Conservation (phyloP, 2,113 vertebrate species). For the Strix uralensis region DNA sequence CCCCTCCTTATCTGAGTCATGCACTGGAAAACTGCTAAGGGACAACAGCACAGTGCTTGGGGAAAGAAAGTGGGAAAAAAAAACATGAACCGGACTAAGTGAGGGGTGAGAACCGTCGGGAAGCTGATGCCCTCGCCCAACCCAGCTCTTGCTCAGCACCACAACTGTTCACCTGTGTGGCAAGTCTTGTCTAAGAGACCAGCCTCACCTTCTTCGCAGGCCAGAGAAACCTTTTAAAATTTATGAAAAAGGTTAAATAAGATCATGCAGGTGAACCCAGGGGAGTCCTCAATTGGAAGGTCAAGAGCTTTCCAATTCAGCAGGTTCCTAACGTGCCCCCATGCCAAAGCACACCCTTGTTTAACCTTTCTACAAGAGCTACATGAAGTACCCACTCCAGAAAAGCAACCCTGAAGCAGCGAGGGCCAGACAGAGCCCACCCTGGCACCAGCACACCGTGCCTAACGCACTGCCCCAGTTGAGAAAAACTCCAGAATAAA, state of each 20-base stretch:
- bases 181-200: background rate
- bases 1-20: background rate
- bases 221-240: background rate
- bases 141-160: background rate
- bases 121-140: background rate
- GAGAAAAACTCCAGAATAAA: background rate
- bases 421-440: background rate
- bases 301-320: background rate
- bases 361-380: background rate
- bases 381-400: rapidly evolving
- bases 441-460: background rate
- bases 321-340: background rate
- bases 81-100: background rate
- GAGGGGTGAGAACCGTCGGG: background rate
- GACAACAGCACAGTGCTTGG: background rate
- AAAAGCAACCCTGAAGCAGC: background rate
- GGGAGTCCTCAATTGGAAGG: background rate
- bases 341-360: rapidly evolving
- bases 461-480: rapidly evolving
- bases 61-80: background rate
- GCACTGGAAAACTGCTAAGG: background rate
- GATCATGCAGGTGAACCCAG: background rate
- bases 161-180: background rate
- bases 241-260: background rate
- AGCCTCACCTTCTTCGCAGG: background rate